Percentiles rank a stretch among this genome's conserved stretches.
Evolutionary conservation across 2,113 vertebrate species (phyloP).

Genomic region (Dipodomys stephensi): DNA sequence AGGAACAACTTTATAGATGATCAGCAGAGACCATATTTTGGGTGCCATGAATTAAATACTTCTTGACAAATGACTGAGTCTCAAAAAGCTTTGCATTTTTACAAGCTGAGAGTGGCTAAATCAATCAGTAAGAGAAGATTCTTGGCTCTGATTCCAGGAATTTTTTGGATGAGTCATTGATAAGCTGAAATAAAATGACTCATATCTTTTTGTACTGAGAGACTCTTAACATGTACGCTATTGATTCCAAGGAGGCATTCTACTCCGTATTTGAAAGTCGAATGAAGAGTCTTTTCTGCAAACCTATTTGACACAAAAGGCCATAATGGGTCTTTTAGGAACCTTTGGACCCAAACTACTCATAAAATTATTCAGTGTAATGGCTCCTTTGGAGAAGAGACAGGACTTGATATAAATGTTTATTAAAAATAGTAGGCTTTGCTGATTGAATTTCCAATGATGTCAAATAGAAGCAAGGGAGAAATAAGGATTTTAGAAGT

Average conservation of each 20-base stretch:
- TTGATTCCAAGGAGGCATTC: slow-evolving; percentile 40
- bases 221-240: slow-evolving; percentile 50
- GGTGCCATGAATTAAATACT: slow-evolving; percentile 36
- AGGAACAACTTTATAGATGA: not conserved
- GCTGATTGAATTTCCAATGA: slow-evolving; percentile 24
- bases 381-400: slow-evolving; percentile 74
- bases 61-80: slow-evolving; percentile 18
- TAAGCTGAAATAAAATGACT: slow-evolving; percentile 64
- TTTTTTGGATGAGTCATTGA: slow-evolving; percentile 63
- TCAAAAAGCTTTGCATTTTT: slow-evolving; percentile 30
- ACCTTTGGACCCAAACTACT: slow-evolving; percentile 46
- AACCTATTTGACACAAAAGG: slow-evolving; percentile 60
- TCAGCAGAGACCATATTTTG: not conserved
- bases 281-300: slow-evolving; percentile 50
- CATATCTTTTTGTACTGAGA: slow-evolving; percentile 57
- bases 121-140: slow-evolving; percentile 39
- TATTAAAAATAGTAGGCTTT: slow-evolving; percentile 55
- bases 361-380: slow-evolving; percentile 69
- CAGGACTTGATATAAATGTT: slow-evolving; percentile 55
- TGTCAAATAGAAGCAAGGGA: slow-evolving; percentile 42
- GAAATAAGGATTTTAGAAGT: not conserved
- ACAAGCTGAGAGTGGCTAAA: not conserved
- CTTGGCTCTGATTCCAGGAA: slow-evolving; percentile 31
- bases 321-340: slow-evolving; percentile 64
- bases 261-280: slow-evolving; percentile 72